A percentile compares a stretch with the other conserved stretches of the same genome.
These are phyloP conservation scores for Sebastolobus alascanus DNA, from an alignment of 2,797 vertebrate genomes.

Conservation along the genomic window DNA sequence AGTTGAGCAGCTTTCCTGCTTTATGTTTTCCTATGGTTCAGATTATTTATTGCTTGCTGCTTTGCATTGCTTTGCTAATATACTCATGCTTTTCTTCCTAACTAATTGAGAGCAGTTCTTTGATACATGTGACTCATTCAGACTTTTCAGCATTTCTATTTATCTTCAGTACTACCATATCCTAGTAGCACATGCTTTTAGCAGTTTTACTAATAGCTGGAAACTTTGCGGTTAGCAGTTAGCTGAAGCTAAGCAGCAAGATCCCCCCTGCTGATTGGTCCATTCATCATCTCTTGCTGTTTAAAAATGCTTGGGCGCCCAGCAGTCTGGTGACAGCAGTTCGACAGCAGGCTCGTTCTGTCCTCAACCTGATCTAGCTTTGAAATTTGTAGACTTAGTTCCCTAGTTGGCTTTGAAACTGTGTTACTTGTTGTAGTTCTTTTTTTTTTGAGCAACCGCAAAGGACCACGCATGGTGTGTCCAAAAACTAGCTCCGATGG, in stretches of 20 bases:
- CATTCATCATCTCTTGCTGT: too few relatives aligned
- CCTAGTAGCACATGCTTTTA: not conserved
- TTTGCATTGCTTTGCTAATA: slow-evolving; percentile 1
- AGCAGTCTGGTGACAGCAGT: too few relatives aligned
- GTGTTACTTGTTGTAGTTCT: not conserved
- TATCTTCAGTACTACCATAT: not conserved
- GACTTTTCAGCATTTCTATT: not conserved
- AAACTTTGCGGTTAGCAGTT: not conserved
- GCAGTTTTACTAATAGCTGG: not conserved
- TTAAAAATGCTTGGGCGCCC: too few relatives aligned
- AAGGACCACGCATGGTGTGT: not conserved
- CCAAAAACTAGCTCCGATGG: not conserved
- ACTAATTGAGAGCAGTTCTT: not conserved
- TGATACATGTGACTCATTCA: not conserved
- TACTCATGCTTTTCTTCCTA: not conserved
- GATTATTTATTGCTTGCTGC: not conserved
- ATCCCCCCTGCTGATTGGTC: too few relatives aligned
- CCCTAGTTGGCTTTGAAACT: not conserved
- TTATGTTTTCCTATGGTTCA: not conserved
- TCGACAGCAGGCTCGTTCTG: not conserved
- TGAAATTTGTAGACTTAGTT: not conserved
- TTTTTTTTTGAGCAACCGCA: accelerated
- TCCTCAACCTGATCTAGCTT: not conserved
- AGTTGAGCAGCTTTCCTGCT: slow-evolving; percentile 11
- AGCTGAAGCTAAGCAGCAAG: not conserved